A percentile compares a stretch with the other conserved stretches of the same genome.
These are phyloP conservation scores for Habropoda laboriosa DNA, from an alignment of 1,140 invertebrate species.

Conservation along the genomic window DNA sequence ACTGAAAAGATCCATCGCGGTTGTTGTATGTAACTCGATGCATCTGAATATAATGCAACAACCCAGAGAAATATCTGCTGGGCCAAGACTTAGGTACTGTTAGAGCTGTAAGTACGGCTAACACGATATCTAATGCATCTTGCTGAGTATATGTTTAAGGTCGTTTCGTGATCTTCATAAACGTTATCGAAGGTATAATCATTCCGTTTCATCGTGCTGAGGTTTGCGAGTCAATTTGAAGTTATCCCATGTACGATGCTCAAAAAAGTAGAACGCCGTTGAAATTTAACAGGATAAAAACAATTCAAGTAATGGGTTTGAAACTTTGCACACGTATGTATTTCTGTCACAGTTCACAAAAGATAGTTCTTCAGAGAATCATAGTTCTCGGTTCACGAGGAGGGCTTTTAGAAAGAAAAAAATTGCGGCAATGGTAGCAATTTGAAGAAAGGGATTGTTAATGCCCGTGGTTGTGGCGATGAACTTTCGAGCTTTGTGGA, in stretches of 20 bases:
- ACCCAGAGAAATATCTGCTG: conserved; percentile 11
- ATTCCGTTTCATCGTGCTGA: conserved; percentile 1
- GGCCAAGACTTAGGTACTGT: neutral
- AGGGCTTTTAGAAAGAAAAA: no score
- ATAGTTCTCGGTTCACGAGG: no score
- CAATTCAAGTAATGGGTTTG: no score
- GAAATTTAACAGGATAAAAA: no score
- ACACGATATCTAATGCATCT: conserved; percentile 24
- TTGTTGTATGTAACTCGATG: neutral
- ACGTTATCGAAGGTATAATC: conserved; percentile 14
- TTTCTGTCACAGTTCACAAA: no score
- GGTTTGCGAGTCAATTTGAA: neutral
- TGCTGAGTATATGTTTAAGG: neutral
- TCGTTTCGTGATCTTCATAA: conserved; percentile 20
- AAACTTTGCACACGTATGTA: no score
- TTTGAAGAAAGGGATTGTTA: no score
- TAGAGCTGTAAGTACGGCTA: neutral
- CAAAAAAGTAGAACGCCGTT: neutral
- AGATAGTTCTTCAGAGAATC: no score
- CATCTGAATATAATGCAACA: conserved; percentile 11
- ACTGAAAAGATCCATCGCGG: neutral
- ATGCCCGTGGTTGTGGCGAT: no score
- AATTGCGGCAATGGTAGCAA: no score
- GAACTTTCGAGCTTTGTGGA: no score
- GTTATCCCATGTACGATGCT: neutral